These are phyloP conservation scores for Salticus scenicus DNA, from an alignment of 2,888 invertebrate species.

Conservation along the genomic window DNA sequence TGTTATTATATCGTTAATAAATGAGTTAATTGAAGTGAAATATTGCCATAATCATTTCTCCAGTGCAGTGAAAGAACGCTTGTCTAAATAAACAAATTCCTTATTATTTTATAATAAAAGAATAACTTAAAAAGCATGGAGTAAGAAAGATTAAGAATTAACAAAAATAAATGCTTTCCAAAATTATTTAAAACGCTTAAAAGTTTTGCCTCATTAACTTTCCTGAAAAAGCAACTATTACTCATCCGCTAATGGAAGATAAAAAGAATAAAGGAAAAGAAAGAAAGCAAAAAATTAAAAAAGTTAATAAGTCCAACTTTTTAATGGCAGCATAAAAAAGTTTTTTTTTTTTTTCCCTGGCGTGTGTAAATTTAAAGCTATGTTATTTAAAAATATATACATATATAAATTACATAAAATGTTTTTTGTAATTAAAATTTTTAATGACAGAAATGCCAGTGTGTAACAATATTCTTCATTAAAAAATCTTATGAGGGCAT, in stretches of 20 bases:
- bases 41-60: not conserved
- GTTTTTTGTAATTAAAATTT: not conserved
- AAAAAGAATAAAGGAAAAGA: not conserved
- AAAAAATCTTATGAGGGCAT: too few relatives aligned
- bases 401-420: not conserved
- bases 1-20: not conserved
- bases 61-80: too few relatives aligned
- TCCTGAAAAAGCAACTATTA: not conserved
- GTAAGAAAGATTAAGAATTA: not conserved
- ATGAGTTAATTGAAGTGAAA: not conserved
- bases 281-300: not conserved
- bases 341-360: too few relatives aligned
- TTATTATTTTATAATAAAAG: not conserved
- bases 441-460: too few relatives aligned
- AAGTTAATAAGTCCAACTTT: conserved; percentile 5
- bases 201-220: not conserved
- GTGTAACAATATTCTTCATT: too few relatives aligned
- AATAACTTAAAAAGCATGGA: conserved; percentile 1
- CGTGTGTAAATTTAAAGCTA: too few relatives aligned
- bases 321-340: not conserved
- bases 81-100: not conserved
- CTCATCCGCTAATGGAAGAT: not conserved
- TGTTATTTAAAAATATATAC: too few relatives aligned
- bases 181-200: conserved; percentile 13
- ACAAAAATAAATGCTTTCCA: conserved; percentile 9